These are phyloP conservation scores for Burhinus oedicnemus DNA, from an alignment of 2,113 vertebrate species.

Conservation along the genomic window DNA sequence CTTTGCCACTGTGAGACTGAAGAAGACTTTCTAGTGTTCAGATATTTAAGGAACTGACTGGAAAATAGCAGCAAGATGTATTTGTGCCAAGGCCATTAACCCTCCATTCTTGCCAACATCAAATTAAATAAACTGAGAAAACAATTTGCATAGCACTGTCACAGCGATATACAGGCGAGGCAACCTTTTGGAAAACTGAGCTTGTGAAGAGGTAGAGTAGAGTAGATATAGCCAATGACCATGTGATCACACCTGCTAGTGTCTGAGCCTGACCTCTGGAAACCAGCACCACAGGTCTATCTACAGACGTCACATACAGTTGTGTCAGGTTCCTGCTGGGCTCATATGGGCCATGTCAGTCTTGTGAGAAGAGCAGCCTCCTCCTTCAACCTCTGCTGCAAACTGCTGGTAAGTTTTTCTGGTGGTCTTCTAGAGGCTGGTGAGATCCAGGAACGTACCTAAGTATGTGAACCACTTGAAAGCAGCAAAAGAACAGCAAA, in stretches of 20 bases:
- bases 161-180: background rate
- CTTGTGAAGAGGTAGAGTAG: background rate
- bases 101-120: conserved; percentile 63
- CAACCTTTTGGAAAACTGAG: conserved; percentile 47
- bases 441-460: background rate
- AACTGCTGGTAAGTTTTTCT: background rate
- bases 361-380: background rate
- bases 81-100: conserved; percentile 60
- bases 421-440: background rate
- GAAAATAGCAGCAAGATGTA: conserved; percentile 50
- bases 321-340: fast-evolving
- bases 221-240: background rate
- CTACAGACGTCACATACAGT: background rate
- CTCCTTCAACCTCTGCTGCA: background rate
- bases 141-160: conserved; percentile 54
- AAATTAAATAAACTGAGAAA: conserved; percentile 64
- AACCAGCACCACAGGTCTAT: fast-evolving
- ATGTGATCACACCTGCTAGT: background rate
- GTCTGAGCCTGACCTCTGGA: background rate
- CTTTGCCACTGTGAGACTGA: background rate
- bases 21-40: conserved; percentile 18
- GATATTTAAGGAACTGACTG: conserved; percentile 25
- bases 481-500: background rate
- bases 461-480: background rate
- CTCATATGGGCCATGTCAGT: background rate